Evolutionary conservation across 2,888 invertebrate genomes (phyloP), one percentile per base, ranked within the genome.

Genomic region (Auanema sp.): DNA sequence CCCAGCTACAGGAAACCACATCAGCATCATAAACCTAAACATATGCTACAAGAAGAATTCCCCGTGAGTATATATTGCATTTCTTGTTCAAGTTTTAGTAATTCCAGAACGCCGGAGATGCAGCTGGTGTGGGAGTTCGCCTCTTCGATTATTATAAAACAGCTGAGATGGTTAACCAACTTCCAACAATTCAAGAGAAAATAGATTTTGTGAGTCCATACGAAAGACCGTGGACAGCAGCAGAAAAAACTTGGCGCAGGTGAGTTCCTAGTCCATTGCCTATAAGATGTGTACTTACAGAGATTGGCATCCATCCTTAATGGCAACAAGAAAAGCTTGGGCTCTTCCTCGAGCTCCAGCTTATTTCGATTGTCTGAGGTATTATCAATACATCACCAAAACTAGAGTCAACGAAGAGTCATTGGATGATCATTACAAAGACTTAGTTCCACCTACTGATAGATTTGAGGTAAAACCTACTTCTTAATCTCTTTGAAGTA

Each of bases 181-280:
- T 83, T 64, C 72, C 75, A 8, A 79, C 75, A 21, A 66, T 78
- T 24, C 65, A 71, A 44, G 82, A 82, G 58, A 75, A 77, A 51
- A 79, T 82, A 24, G 78, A 77, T 49, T 70, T 81, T 56, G 82
- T 79, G 40, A 79, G 75, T 42, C 82, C 82, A 6, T 82, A 76
- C 65, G 82, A 82, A 60, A 60, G 82, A 43, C 72, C 72, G 12
- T 82, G 82, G 82, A 74, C 69, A 11, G 51, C 65, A 11, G 64
- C 67, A 4, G 82, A 82, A 64, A 69, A 66, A 65, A 79, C 72
- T 5, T 82, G 82, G 81, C 66, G 79, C 43, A 59, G 79, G 79
- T 80, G 21, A 16, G 41, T 11, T 23, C 1, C 12, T 6, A 41
- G 1, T 42, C 6, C 21, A 14, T n/a, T 49, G 8, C 18, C 18